These are phyloP conservation scores for Andrena haemorrhoa DNA, from an alignment of 2,888 invertebrate species.

Conservation along the genomic window DNA sequence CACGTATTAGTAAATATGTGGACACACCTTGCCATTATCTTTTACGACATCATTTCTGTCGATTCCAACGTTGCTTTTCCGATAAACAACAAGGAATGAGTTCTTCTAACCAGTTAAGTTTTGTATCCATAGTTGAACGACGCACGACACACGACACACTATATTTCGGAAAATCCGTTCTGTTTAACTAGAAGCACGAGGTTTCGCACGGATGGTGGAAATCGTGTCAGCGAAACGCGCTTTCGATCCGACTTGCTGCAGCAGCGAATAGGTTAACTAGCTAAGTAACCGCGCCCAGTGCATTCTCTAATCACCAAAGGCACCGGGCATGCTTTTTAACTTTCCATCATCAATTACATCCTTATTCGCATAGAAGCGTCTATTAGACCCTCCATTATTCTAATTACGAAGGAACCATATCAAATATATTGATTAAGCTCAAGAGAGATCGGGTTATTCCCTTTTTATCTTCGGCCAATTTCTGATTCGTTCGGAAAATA, in stretches of 20 bases:
- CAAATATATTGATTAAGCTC: conserved; percentile 39
- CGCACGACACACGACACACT: conserved; percentile 4
- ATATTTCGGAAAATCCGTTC: conserved; percentile 21
- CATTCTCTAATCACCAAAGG: conserved; percentile 74
- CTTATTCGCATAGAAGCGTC: conserved; percentile 57
- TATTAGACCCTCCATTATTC: conserved; percentile 71
- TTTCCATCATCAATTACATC: conserved; percentile 72
- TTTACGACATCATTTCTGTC: not conserved
- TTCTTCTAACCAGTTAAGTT: no score
- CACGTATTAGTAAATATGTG: not conserved
- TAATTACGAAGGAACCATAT: conserved; percentile 62
- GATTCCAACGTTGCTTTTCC: not conserved
- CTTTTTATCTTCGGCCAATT: no score
- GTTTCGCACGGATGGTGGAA: conserved; percentile 1
- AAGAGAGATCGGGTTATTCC: not conserved
- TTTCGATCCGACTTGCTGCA: conserved; percentile 45
- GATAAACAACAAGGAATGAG: not conserved
- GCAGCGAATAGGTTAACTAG: conserved; percentile 62
- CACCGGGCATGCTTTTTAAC: conserved; percentile 74
- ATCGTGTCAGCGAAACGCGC: conserved; percentile 44
- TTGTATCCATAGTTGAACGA: not conserved
- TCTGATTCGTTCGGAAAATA: not conserved
- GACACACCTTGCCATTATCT: not conserved
- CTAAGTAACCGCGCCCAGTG: conserved; percentile 75
- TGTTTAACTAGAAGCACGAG: not conserved